Evolutionary conservation across 2,797 vertebrate genomes (phyloP).

Genomic region (Leptatherina wallacei): DNA sequence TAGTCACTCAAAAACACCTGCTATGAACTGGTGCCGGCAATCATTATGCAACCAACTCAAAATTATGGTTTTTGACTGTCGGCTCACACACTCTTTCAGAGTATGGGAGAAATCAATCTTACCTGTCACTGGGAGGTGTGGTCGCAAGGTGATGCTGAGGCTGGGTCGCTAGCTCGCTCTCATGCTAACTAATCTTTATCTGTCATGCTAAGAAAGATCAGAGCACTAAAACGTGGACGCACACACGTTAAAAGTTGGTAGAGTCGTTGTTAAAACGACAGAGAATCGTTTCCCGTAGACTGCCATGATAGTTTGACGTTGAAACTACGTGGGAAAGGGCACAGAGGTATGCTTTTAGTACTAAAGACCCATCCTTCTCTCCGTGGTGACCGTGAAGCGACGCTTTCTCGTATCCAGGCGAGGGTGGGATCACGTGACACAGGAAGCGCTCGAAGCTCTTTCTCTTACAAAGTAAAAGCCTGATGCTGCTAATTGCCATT

Average conservation of each 20-base stretch:
- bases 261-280: constrained; percentile 12
- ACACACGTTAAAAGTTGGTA: constrained; percentile 5
- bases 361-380: constrained; percentile 29
- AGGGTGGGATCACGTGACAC: constrained; percentile 66
- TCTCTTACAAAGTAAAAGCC: constrained; percentile 67
- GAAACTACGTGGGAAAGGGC: constrained; percentile 19
- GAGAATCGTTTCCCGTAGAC: not conserved
- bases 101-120: constrained; percentile 16
- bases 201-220: constrained; percentile 51
- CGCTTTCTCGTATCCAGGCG: constrained; percentile 78
- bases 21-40: constrained; percentile 27
- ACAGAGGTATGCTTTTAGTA: constrained; percentile 15
- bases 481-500: too few relatives aligned
- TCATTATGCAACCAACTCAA: constrained; percentile 36
- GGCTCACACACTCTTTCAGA: not conserved
- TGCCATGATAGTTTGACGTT: constrained; percentile 41
- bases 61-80: not conserved
- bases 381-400: constrained; percentile 74
- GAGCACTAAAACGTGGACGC: constrained; percentile 7
- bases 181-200: constrained; percentile 78
- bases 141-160: constrained; percentile 52
- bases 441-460: constrained; percentile 16
- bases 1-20: constrained; percentile 69
- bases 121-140: constrained; percentile 67
- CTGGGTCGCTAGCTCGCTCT: constrained; percentile 52